Conservation (phyloP, 2,797 vertebrate species). For the Scomberomorus guttatus region DNA sequence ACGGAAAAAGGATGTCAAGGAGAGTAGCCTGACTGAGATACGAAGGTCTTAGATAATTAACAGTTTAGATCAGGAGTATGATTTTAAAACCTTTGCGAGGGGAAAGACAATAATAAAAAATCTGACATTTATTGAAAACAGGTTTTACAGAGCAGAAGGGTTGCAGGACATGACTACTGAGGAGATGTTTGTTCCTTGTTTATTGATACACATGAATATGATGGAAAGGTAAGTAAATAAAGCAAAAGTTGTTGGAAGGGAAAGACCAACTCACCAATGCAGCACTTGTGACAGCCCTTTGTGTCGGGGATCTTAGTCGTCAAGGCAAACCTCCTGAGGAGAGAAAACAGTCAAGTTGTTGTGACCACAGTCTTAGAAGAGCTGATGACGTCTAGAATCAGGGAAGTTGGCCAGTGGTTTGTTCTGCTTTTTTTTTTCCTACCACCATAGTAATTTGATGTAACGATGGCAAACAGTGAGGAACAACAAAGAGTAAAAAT, state of each 20-base stretch:
- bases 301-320: constrained; percentile 99
- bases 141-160: background rate
- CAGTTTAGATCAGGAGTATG: background rate
- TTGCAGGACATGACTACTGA: background rate
- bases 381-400: constrained; percentile 50
- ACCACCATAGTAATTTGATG: background rate
- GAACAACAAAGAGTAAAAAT: constrained; percentile 14
- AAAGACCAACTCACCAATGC: constrained; percentile 90
- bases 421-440: constrained; percentile 23
- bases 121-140: background rate
- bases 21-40: background rate
- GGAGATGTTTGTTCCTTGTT: background rate
- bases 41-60: background rate
- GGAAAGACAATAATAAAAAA: background rate
- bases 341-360: constrained; percentile 63
- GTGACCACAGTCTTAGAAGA: constrained; percentile 39
- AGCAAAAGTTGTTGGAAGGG: background rate
- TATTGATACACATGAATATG: constrained; percentile 14
- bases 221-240: constrained; percentile 23
- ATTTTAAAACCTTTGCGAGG: too few species aligned
- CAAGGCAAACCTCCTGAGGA: constrained; percentile 94
- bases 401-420: constrained; percentile 30
- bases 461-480: constrained; percentile 10
- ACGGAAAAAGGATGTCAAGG: background rate
- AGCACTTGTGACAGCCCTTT: constrained; percentile 99